These are phyloP conservation scores for Tragelaphus imberbis DNA, from an alignment of 2,113 vertebrate genomes.

Conservation along the genomic window DNA sequence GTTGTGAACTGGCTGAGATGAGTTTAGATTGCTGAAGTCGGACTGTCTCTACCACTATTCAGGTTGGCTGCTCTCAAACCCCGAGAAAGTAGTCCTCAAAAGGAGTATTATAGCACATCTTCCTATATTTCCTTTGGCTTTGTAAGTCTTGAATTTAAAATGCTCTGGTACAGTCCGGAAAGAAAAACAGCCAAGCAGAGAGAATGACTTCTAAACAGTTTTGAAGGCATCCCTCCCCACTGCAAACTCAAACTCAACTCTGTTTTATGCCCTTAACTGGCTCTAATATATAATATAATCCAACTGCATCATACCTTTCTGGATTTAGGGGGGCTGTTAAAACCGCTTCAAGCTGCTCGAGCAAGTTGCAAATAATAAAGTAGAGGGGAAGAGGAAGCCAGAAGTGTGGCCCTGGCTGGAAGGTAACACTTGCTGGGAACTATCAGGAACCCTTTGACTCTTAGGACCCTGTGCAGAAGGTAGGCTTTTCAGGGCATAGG, in stretches of 20 bases:
- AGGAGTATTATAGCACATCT: not conserved
- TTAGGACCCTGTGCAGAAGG: not conserved
- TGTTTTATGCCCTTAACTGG: not conserved
- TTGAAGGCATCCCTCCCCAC: not conserved
- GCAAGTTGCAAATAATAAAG: not conserved
- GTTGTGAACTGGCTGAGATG: not conserved
- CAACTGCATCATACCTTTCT: not conserved
- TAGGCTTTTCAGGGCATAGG: not conserved
- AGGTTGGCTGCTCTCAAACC: not conserved
- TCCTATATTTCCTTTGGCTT: not conserved
- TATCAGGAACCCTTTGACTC: not conserved
- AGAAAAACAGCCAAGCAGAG: not conserved
- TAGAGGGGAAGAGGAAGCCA: not conserved
- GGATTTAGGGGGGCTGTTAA: not conserved
- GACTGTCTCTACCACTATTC: not conserved
- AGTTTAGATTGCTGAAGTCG: not conserved
- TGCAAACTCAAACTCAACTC: not conserved
- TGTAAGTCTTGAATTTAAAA: not conserved
- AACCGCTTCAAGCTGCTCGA: not conserved
- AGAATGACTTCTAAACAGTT: not conserved
- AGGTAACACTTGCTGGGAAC: not conserved
- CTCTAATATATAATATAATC: not conserved
- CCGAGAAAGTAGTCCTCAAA: not conserved
- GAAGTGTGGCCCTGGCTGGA: not conserved
- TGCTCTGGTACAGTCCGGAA: not conserved